Evolutionary conservation across 2,888 invertebrate genomes (phyloP).

Genomic region (Caenorhabditis afra): DNA sequence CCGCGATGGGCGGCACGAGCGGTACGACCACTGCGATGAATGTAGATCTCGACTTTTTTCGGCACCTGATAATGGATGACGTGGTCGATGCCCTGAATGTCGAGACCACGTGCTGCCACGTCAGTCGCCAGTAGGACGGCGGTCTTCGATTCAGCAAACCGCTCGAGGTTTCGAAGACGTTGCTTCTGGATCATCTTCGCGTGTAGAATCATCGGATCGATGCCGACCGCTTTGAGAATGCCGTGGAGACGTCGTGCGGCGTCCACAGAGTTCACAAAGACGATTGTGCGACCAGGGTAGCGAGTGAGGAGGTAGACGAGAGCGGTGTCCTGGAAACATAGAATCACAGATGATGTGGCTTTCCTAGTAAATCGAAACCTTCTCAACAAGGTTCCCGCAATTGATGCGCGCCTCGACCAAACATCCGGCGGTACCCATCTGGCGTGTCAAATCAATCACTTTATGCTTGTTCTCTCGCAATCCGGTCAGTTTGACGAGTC

Average conservation of each 20-base stretch:
- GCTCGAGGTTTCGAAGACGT: slow-evolving; percentile 93
- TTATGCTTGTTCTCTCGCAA: slow-evolving; percentile 84
- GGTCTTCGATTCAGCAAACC: slow-evolving; percentile 83
- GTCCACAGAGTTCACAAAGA: slow-evolving; percentile 90
- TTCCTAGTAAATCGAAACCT: slow-evolving; percentile 69
- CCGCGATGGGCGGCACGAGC: slow-evolving; percentile 92
- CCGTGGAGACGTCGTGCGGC: slow-evolving; percentile 84
- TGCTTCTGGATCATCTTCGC: slow-evolving; percentile 92
- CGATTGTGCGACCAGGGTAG: slow-evolving; percentile 92
- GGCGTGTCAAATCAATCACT: slow-evolving; percentile 91
- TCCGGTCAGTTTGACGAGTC: slow-evolving; percentile 73
- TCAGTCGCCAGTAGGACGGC: slow-evolving; percentile 92
- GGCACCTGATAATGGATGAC: slow-evolving; percentile 98
- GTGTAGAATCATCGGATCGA: slow-evolving; percentile 84
- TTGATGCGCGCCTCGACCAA: slow-evolving; percentile 90
- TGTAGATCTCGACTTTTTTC: slow-evolving; percentile 93
- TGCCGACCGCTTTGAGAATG: slow-evolving; percentile 79
- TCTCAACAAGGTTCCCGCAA: slow-evolving; percentile 80
- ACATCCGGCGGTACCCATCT: slow-evolving; percentile 88
- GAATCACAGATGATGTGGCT: too few relatives aligned
- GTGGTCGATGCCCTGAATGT: slow-evolving; percentile 93
- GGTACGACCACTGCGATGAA: slow-evolving; percentile 96
- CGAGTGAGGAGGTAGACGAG: slow-evolving; percentile 90
- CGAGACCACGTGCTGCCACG: slow-evolving; percentile 96
- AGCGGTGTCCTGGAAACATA: slow-evolving; percentile 87